A percentile compares a stretch with the other conserved stretches of the same genome.
Conservation (phyloP, 1,140 invertebrate species). For the Leptinotarsa texana region DNA sequence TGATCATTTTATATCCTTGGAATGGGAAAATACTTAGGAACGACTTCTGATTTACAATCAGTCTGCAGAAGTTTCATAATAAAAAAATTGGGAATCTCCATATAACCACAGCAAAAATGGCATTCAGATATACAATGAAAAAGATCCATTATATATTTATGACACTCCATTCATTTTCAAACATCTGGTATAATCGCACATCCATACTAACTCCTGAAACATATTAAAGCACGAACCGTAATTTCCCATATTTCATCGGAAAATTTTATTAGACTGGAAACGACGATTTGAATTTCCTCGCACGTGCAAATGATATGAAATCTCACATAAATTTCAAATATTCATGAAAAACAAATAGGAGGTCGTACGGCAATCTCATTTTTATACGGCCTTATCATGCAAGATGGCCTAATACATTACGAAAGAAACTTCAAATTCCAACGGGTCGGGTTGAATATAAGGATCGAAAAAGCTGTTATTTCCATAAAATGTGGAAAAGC, state of each 20-base stretch:
- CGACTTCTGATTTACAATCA: too few relatives aligned
- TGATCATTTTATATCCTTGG: too few relatives aligned
- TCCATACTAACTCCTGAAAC: constrained; percentile 16
- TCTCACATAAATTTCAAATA: constrained; percentile 27
- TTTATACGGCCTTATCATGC: constrained; percentile 26
- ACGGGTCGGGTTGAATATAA: not conserved
- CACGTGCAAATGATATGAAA: constrained; percentile 31
- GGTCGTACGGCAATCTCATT: constrained; percentile 23
- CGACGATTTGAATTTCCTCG: constrained; percentile 23
- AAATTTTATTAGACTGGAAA: constrained; percentile 29
- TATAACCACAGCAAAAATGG: too few relatives aligned
- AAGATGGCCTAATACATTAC: constrained; percentile 19
- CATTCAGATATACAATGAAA: too few relatives aligned
- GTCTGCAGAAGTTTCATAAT: too few relatives aligned
- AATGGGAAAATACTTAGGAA: too few relatives aligned
- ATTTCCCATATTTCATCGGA: constrained; percentile 23
- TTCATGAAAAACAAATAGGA: constrained; percentile 26
- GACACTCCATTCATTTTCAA: not conserved
- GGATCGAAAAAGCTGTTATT: not conserved
- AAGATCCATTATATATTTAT: too few relatives aligned
- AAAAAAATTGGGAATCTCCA: too few relatives aligned
- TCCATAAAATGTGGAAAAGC: not conserved
- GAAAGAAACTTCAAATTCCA: not conserved
- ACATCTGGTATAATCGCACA: not conserved
- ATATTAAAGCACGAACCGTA: constrained; percentile 26